Conservation (phyloP, 2,888 invertebrate genomes). For the Barypeithes pellucidus region DNA sequence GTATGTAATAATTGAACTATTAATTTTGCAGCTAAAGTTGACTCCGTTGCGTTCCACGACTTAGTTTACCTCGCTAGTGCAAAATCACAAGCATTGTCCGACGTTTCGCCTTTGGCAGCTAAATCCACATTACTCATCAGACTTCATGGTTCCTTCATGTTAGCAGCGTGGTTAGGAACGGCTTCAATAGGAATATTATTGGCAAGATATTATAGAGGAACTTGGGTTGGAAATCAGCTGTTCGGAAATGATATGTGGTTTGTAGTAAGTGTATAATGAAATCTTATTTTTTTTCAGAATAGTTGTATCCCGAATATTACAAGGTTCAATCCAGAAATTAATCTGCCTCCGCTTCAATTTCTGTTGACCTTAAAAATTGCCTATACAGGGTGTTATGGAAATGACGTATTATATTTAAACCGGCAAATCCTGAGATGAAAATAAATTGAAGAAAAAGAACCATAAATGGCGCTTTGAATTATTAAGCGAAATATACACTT, state of each 20-base stretch:
- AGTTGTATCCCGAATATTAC: too few relatives aligned
- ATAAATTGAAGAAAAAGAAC: too few relatives aligned
- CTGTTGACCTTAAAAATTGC: too few relatives aligned
- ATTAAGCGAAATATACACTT: too few relatives aligned
- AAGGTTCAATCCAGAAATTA: too few relatives aligned
- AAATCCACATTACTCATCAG: slow-evolving; percentile 82
- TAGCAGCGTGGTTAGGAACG: slow-evolving; percentile 90
- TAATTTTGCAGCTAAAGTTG: slow-evolving; percentile 65
- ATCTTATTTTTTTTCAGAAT: too few relatives aligned
- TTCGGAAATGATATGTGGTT: slow-evolving; percentile 96
- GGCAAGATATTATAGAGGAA: slow-evolving; percentile 91
- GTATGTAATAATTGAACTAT: too few relatives aligned
- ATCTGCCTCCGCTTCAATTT: too few relatives aligned
- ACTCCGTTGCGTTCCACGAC: slow-evolving; percentile 81
- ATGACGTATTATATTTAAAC: too few relatives aligned
- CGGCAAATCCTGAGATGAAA: too few relatives aligned
- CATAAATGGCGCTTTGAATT: too few relatives aligned
- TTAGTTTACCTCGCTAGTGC: slow-evolving; percentile 76
- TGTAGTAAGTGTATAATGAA: slow-evolving; percentile 82
- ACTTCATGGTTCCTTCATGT: slow-evolving; percentile 90
- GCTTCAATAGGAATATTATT: slow-evolving; percentile 90
- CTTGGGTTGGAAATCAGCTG: slow-evolving; percentile 87
- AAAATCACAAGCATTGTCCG: slow-evolving; percentile 76
- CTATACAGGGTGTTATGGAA: too few relatives aligned
- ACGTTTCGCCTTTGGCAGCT: slow-evolving; percentile 77